Evolutionary conservation across 2,797 vertebrate species (phyloP).

Genomic region (Numenius phaeopus): DNA sequence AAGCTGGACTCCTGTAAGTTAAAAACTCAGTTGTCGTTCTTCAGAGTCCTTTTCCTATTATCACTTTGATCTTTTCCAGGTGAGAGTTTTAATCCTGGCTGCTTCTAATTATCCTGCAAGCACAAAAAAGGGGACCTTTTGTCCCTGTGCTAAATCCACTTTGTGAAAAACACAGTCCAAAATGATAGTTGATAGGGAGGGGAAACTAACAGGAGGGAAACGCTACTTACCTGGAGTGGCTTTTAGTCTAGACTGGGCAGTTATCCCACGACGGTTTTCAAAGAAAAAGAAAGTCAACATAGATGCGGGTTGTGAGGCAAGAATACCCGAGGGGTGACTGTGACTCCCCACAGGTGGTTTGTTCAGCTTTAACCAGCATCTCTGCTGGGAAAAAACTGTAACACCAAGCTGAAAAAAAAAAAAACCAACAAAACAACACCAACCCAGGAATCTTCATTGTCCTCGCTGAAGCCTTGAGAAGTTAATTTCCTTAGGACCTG

Average conservation of each 20-base stretch:
- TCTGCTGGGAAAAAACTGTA: background rate
- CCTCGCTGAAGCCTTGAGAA: background rate
- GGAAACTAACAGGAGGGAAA: background rate
- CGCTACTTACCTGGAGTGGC: fast-evolving
- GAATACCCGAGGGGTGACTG: background rate
- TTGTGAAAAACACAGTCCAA: background rate
- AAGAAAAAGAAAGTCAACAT: background rate
- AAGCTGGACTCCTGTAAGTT: background rate
- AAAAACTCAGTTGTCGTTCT: background rate
- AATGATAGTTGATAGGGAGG: background rate
- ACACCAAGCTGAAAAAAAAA: background rate
- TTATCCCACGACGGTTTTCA: background rate
- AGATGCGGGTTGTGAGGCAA: background rate
- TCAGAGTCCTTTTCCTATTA: background rate
- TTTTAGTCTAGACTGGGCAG: background rate
- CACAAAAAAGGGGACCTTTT: background rate
- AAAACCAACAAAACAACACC: no score
- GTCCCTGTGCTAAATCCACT: background rate
- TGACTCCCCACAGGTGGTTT: background rate
- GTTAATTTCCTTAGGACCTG: background rate
- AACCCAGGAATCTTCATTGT: background rate
- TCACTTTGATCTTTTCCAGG: background rate
- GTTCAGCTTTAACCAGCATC: background rate
- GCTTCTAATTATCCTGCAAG: background rate
- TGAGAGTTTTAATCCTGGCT: slow-evolving; percentile 9